A percentile compares a stretch with the other conserved stretches of the same genome.
These are phyloP conservation scores for Polypedilum vanderplanki DNA, from an alignment of 1,140 invertebrate genomes.

Conservation along the genomic window DNA sequence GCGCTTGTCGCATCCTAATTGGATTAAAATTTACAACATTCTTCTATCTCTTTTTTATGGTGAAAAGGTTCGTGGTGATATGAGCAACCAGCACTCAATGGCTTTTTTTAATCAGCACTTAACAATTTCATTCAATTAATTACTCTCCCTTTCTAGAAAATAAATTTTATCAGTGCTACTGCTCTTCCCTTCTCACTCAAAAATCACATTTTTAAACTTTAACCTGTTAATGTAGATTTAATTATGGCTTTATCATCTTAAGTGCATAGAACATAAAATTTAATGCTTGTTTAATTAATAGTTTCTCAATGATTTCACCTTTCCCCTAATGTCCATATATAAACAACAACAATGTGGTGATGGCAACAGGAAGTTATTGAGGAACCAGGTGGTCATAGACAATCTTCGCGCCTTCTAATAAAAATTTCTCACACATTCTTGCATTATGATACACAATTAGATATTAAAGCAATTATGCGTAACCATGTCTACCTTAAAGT, in stretches of 20 bases:
- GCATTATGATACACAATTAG: constrained; percentile 13
- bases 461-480: constrained; percentile 25
- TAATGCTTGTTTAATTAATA: constrained; percentile 27
- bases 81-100: constrained; percentile 2
- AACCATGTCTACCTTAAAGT: constrained; percentile 13
- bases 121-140: not conserved
- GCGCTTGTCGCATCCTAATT: constrained; percentile 2
- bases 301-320: not conserved
- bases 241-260: constrained; percentile 21
- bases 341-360: not conserved
- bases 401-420: not conserved
- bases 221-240: constrained; percentile 25
- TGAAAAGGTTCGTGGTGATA: not conserved
- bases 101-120: not conserved
- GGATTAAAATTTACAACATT: constrained; percentile 22
- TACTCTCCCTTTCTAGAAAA: not conserved
- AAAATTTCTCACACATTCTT: constrained; percentile 15
- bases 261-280: not conserved
- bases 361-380: constrained; percentile 15
- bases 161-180: not conserved
- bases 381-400: constrained; percentile 16
- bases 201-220: constrained; percentile 4
- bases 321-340: not conserved
- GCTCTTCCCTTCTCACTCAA: not conserved
- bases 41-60: not conserved